Evolutionary conservation across 2,888 invertebrate species (phyloP).

Genomic region (Parascotia fuliginaria): DNA sequence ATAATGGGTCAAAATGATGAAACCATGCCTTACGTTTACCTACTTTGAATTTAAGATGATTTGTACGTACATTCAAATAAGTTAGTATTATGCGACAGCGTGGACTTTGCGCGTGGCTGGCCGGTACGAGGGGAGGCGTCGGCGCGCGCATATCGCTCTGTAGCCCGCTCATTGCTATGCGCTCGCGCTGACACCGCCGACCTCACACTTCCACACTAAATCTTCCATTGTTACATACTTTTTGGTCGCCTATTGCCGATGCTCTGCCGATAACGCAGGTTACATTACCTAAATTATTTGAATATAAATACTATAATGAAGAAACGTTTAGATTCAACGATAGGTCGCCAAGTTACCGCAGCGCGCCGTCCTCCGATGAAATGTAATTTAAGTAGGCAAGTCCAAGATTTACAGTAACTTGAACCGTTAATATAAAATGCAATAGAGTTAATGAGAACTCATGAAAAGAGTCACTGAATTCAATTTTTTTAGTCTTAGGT

Average conservation of each 20-base stretch:
- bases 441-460: too few species aligned
- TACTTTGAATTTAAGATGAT: slow-evolving; percentile 7
- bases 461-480: too few species aligned
- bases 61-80: slow-evolving; percentile 5
- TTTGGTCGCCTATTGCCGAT: slow-evolving; percentile 6
- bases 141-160: neutral
- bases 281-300: neutral
- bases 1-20: too few species aligned
- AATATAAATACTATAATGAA: neutral
- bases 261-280: neutral
- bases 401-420: too few species aligned
- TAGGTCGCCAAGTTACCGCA: too few species aligned
- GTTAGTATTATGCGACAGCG: neutral
- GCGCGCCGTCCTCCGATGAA: too few species aligned
- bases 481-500: too few species aligned
- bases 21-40: neutral
- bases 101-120: slow-evolving; percentile 6
- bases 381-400: too few species aligned
- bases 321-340: too few species aligned
- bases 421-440: too few species aligned
- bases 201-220: slow-evolving; percentile 1
- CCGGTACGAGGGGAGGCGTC: neutral
- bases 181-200: slow-evolving; percentile 2
- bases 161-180: neutral
- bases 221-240: neutral